Base-by-base conservation (phyloP, 2,888 invertebrate genomes). In the Aelia acuminata region DNA sequence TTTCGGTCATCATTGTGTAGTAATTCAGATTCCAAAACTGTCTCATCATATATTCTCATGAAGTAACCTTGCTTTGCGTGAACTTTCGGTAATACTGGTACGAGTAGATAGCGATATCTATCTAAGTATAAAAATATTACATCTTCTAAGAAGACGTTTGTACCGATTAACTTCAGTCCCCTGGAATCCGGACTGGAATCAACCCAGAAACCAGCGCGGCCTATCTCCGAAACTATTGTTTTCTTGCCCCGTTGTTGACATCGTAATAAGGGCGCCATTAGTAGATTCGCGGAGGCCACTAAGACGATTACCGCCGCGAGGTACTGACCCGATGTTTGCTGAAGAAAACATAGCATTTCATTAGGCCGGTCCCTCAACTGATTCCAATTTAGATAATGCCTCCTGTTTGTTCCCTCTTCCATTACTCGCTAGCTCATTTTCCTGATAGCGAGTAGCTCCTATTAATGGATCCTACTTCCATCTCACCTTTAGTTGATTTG, bases 341-440 rank as follows among this genome's bases (percentile, higher is more conserved):
- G 35, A 70, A 26, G 26, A 57, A 26, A 26, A 26, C 57, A 57
- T n/a, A 26, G 63, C 63, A 70, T 70, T 70, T 70, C 63, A 70
- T 70, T 70, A 70, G 5, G 5, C 7, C 20, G 22, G 35, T 31
- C 18, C 35, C 35, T 70, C 35, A 18, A 35, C 63, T 70, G 63
- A 70, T 70, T 70, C 63, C 63, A 70, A 70, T 70, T 70, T 70
- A 70, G 63, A 70, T 70, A 70, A 70, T 70, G 63, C 63, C 35
- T 18, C 10, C 63, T 70, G 63, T 70, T 70, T 70, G 63, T 70
- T 31, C 63, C 31, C 31, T 35, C 22, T 4, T 70, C 63, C 63
- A 70, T 70, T 70, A 70, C 63, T 31, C 31, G 18, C 63, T 63
- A 63, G 15, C 31, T 63, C 63, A 5, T 63, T 63, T 63, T 5